phyloP scores from a whole-genome alignment of 2,888 invertebrate species.

The Anthrax anthrax region DNA sequence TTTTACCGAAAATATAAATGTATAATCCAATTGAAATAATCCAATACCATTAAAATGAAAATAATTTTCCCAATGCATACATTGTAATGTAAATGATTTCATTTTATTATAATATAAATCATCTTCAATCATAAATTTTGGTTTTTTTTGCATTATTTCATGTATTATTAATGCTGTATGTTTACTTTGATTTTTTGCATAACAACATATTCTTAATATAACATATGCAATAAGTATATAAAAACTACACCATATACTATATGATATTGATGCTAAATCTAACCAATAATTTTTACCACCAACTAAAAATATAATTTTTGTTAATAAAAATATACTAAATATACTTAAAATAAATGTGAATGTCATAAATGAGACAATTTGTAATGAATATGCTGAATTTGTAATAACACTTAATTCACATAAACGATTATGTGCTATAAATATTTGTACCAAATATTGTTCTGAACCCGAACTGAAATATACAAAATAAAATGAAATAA shows the following conservation, averaged over 20 bases:
- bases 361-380: slow-evolving; percentile 30
- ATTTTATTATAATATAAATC: slow-evolving; percentile 34
- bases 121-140: slow-evolving; percentile 32
- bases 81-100: slow-evolving; percentile 34
- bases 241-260: slow-evolving; percentile 26
- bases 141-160: slow-evolving; percentile 35
- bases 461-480: slow-evolving; percentile 15
- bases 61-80: slow-evolving; percentile 32
- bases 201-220: slow-evolving; percentile 27
- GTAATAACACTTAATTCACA: slow-evolving; percentile 25
- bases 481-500: background rate
- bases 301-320: slow-evolving; percentile 29
- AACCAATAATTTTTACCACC: slow-evolving; percentile 22
- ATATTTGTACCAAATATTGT: slow-evolving; percentile 26
- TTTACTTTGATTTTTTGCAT: slow-evolving; percentile 27
- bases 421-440: slow-evolving; percentile 29
- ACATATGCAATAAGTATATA: slow-evolving; percentile 27
- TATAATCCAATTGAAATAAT: slow-evolving; percentile 31
- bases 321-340: slow-evolving; percentile 30
- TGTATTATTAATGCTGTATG: slow-evolving; percentile 33
- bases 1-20: slow-evolving; percentile 33
- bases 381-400: slow-evolving; percentile 27
- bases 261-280: slow-evolving; percentile 25
- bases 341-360: slow-evolving; percentile 29
- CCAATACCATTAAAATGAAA: slow-evolving; percentile 34